These are phyloP conservation scores for Lochmaea crataegi DNA, from an alignment of 2,888 invertebrate species.

Conservation along the genomic window DNA sequence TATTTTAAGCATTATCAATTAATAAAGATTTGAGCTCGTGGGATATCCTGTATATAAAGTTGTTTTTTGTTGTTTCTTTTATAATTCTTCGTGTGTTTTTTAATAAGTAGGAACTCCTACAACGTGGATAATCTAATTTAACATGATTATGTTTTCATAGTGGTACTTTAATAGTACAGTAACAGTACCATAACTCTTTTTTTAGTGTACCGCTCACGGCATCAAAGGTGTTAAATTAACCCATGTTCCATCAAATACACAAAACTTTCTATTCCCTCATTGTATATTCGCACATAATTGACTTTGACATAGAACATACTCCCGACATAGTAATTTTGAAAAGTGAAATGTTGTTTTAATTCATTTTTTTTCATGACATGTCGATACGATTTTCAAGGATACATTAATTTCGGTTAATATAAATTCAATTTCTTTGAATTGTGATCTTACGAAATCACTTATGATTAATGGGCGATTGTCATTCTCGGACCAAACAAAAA, in stretches of 20 bases:
- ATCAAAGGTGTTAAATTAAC: conserved; percentile 1
- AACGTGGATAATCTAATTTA: conserved; percentile 2
- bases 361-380: conserved; percentile 30
- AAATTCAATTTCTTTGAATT: conserved; percentile 40
- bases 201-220: conserved; percentile 1
- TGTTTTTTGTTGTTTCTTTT: too few species aligned
- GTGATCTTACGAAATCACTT: conserved; percentile 38
- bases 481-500: conserved; percentile 29
- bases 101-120: neutral
- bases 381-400: conserved; percentile 38
- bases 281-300: conserved; percentile 7
- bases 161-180: neutral
- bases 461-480: conserved; percentile 41
- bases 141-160: neutral
- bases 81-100: too few species aligned
- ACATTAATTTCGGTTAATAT: conserved; percentile 39
- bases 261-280: neutral
- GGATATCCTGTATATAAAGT: too few species aligned
- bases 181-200: conserved; percentile 1
- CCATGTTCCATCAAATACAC: neutral
- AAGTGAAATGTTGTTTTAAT: conserved; percentile 26
- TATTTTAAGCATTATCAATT: too few species aligned
- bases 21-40: too few species aligned
- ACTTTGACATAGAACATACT: conserved; percentile 6
- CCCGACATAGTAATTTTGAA: conserved; percentile 6